These are phyloP conservation scores for Synodontis membranacea DNA, from an alignment of 2,113 vertebrate species.

Conservation along the genomic window DNA sequence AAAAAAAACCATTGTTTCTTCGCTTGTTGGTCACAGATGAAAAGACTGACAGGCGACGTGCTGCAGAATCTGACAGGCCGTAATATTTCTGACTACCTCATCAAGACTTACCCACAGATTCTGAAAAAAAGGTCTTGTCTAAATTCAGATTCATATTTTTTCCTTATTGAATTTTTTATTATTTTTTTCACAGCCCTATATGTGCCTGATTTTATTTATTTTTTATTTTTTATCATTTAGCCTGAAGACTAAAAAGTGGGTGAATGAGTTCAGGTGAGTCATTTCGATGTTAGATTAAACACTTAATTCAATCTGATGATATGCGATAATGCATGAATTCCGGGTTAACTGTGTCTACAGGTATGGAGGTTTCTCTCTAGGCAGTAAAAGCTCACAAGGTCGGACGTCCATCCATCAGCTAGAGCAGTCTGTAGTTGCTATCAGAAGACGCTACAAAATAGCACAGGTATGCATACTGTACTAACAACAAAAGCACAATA, in stretches of 20 bases:
- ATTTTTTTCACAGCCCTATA: background rate
- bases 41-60: conserved; percentile 75
- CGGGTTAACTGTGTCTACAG: conserved; percentile 58
- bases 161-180: too few relatives aligned
- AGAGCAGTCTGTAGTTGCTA: conserved; percentile 59
- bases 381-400: conserved; percentile 62
- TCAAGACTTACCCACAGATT: conserved; percentile 93
- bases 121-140: conserved; percentile 87
- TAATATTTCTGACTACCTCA: conserved; percentile 94
- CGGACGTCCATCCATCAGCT: conserved; percentile 60
- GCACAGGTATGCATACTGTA: conserved; percentile 61
- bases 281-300: background rate
- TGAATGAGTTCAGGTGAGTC: conserved; percentile 88
- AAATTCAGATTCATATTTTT: background rate
- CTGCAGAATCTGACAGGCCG: conserved; percentile 91
- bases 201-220: background rate
- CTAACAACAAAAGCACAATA: background rate
- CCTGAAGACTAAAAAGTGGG: conserved; percentile 86
- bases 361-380: conserved; percentile 88
- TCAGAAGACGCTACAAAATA: conserved; percentile 68
- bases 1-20: background rate
- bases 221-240: conserved; percentile 59
- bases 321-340: background rate
- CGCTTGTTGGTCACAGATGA: conserved; percentile 59
- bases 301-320: too few relatives aligned